These are phyloP conservation scores for Stegostoma tigrinum DNA, from an alignment of 2,113 vertebrate species.

Conservation along the genomic window DNA sequence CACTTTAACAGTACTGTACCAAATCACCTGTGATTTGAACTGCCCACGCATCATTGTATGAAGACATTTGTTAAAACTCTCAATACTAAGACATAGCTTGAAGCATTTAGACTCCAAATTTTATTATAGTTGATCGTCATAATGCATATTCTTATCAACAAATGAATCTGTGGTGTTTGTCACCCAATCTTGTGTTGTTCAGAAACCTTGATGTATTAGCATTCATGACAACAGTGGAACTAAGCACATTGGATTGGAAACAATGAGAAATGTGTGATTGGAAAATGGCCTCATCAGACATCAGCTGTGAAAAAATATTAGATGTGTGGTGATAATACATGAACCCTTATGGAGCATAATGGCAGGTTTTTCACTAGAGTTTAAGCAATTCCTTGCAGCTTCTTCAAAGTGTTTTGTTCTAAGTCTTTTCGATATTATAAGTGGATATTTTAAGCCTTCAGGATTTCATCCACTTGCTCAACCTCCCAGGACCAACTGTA, in stretches of 20 bases:
- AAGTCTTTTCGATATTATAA: background rate
- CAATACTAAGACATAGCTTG: background rate
- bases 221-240: conserved; percentile 47
- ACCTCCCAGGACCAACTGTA: conserved; percentile 19
- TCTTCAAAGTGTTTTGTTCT: conserved; percentile 48
- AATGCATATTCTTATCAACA: background rate
- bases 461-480: background rate
- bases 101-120: background rate
- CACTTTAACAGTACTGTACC: background rate
- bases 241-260: conserved; percentile 49
- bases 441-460: background rate
- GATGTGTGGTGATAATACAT: conserved; percentile 45
- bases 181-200: background rate
- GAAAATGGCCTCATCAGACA: conserved; percentile 47
- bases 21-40: conserved; percentile 10
- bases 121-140: background rate
- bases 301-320: conserved; percentile 51
- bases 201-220: conserved; percentile 50
- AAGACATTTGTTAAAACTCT: conserved; percentile 13
- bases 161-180: background rate
- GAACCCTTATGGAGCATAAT: conserved; percentile 43
- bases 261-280: conserved; percentile 49
- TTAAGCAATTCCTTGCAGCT: conserved; percentile 48
- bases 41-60: background rate
- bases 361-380: conserved; percentile 42